These are phyloP conservation scores for Hydrolagus affinis DNA, from an alignment of 2,113 vertebrate species.

Conservation along the genomic window DNA sequence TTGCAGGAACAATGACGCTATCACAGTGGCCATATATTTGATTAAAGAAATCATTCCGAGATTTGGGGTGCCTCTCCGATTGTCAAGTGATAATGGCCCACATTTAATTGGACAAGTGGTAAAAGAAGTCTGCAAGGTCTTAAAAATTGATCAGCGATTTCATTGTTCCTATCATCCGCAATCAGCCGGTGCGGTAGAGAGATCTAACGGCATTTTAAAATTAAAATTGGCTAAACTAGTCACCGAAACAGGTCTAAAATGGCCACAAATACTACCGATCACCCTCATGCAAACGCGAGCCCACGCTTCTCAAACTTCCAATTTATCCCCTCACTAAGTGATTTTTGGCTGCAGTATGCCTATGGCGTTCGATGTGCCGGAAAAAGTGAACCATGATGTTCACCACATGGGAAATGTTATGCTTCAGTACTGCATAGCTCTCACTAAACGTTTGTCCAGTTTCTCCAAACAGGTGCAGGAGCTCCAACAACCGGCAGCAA, in stretches of 20 bases:
- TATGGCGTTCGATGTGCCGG: not conserved
- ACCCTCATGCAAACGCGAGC: not conserved
- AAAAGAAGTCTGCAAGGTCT: not conserved
- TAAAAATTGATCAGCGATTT: not conserved
- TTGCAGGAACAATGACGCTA: not conserved
- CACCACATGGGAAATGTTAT: not conserved
- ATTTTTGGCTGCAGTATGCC: not conserved
- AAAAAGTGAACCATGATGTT: not conserved
- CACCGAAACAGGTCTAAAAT: not conserved
- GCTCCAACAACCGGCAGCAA: not conserved
- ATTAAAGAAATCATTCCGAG: not conserved
- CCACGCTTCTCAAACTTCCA: not conserved
- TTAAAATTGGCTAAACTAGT: not conserved
- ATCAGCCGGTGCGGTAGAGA: not conserved
- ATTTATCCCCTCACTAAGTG: not conserved
- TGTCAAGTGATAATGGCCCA: not conserved
- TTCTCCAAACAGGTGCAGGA: not conserved
- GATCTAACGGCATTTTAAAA: not conserved
- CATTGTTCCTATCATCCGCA: not conserved
- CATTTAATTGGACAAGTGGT: not conserved
- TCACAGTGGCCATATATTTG: not conserved
- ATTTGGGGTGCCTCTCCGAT: not conserved
- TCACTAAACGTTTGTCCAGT: not conserved
- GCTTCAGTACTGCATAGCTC: not conserved
- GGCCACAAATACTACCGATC: not conserved